phyloP scores from a whole-genome alignment of 2,113 vertebrate genomes.

The Apaloderma vittatum region DNA sequence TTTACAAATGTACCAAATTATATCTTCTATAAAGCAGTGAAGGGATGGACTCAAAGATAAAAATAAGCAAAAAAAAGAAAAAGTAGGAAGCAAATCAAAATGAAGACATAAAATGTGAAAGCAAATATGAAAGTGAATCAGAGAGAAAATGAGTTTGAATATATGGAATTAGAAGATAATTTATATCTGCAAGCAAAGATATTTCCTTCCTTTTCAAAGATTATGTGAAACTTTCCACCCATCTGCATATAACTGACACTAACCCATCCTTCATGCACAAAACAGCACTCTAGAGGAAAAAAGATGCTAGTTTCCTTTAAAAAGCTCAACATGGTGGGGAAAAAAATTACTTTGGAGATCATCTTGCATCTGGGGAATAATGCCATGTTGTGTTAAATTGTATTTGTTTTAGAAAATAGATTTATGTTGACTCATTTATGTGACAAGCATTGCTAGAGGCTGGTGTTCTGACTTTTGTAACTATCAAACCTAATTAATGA shows the following conservation, averaged over 20 bases:
- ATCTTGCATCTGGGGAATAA: not conserved
- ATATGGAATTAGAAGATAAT: not conserved
- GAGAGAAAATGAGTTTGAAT: not conserved
- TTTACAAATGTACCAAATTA: too few species aligned
- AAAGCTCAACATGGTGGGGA: not conserved
- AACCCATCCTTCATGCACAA: not conserved
- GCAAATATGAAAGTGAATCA: not conserved
- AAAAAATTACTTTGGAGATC: not conserved
- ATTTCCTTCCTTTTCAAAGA: not conserved
- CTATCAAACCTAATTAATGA: conserved; percentile 19
- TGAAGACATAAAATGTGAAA: not conserved
- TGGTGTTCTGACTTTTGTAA: conserved; percentile 5
- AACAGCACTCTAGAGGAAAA: not conserved
- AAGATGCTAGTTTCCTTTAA: not conserved
- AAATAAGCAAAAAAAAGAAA: not conserved
- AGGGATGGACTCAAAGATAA: not conserved
- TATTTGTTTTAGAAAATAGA: not conserved
- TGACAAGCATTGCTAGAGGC: not conserved
- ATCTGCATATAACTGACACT: not conserved
- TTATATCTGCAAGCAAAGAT: not conserved
- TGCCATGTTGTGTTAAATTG: not conserved
- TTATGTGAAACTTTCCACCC: not conserved
- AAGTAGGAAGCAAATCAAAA: not conserved
- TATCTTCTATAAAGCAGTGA: too few species aligned
- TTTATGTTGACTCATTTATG: not conserved